These are phyloP conservation scores for Tuberolachnus salignus DNA, from an alignment of 2,888 invertebrate genomes.

Conservation along the genomic window DNA sequence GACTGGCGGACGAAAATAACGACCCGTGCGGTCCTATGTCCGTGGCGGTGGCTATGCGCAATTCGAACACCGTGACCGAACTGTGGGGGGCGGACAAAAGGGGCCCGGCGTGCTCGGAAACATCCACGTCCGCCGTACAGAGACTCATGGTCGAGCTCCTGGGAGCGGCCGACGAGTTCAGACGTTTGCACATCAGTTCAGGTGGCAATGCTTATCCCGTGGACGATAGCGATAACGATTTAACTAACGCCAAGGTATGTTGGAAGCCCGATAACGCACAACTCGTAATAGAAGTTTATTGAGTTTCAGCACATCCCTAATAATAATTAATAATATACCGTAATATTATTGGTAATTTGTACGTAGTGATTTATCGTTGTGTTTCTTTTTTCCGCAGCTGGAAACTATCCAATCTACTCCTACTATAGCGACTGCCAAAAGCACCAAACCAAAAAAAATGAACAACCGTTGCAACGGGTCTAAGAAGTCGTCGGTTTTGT, in stretches of 20 bases:
- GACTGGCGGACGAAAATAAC: neutral
- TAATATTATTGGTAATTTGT: neutral
- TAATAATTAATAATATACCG: neutral
- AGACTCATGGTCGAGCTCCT: conserved; percentile 33
- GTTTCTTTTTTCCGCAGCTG: neutral
- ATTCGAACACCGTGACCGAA: neutral
- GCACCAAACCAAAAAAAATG: conserved; percentile 33
- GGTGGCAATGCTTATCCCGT: neutral
- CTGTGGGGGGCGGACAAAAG: conserved; percentile 12
- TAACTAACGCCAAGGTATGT: neutral
- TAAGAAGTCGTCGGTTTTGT: neutral
- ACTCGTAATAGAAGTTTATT: no score
- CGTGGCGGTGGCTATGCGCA: no score
- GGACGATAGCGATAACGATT: neutral
- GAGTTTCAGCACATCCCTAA: no score
- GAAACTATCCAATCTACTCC: neutral
- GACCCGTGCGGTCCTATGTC: neutral
- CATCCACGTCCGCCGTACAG: conserved; percentile 2
- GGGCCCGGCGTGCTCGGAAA: neutral
- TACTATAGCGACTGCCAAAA: neutral
- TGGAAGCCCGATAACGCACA: no score
- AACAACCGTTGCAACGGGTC: neutral
- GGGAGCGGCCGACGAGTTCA: conserved; percentile 30
- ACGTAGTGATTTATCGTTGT: no score
- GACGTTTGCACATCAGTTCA: conserved; percentile 1